A percentile compares a stretch with the other conserved stretches of the same genome.
Conservation (phyloP, 1,140 invertebrate species). For the Phthorimaea operculella region DNA sequence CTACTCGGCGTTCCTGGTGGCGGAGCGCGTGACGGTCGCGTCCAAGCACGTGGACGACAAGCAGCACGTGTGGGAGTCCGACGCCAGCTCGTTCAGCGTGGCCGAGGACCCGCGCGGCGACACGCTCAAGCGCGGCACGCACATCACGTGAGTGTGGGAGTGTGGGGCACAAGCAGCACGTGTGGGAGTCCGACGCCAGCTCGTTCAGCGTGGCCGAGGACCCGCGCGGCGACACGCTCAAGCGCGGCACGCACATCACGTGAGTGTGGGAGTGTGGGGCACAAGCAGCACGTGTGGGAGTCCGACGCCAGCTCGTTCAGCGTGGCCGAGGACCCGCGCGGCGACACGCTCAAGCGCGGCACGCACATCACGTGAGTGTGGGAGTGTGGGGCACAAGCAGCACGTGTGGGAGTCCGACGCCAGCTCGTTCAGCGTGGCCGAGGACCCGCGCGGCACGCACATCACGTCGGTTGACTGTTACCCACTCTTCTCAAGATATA, state of each 20-base stretch:
- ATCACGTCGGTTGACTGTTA: conserved; percentile 61
- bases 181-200: conserved; percentile 97
- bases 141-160: too few relatives aligned
- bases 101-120: conserved; percentile 94
- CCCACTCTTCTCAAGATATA: too few relatives aligned
- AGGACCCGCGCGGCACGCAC: conserved; percentile 95
- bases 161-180: conserved; percentile 96
- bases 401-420: conserved; percentile 99
- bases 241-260: conserved; percentile 90
- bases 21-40: conserved; percentile 90
- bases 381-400: conserved; percentile 95
- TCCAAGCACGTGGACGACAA: conserved; percentile 96
- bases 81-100: conserved; percentile 89
- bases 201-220: conserved; percentile 92
- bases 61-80: conserved; percentile 99
- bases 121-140: conserved; percentile 90
- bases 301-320: conserved; percentile 91
- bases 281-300: conserved; percentile 98
- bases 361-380: too few relatives aligned
- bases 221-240: conserved; percentile 91
- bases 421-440: conserved; percentile 84
- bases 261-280: too few relatives aligned
- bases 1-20: conserved; percentile 98
- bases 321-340: conserved; percentile 94
- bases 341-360: conserved; percentile 89